phyloP scores from a whole-genome alignment of 2,888 invertebrate species.

The Dryobota labecula region DNA sequence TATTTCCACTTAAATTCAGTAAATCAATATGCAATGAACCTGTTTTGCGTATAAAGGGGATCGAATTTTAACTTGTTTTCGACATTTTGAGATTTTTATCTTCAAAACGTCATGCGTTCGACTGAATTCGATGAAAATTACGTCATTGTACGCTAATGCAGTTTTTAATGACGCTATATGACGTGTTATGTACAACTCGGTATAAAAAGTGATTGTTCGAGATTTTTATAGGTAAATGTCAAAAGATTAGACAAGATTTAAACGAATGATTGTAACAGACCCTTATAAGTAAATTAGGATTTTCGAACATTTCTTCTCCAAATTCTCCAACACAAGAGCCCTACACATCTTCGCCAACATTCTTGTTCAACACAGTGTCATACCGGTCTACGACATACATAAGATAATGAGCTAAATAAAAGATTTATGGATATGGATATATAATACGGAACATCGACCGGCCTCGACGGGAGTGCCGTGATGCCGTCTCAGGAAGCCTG shows the following conservation, averaged over 20 bases:
- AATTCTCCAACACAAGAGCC: neutral
- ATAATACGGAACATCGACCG: conserved; percentile 72
- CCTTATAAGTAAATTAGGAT: no score
- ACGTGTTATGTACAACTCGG: conserved; percentile 8
- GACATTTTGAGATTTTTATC: conserved; percentile 27
- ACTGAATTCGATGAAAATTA: conserved; percentile 30
- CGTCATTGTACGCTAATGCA: conserved; percentile 32
- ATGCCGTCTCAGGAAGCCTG: conserved; percentile 79
- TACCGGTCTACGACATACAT: neutral
- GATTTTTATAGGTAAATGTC: neutral
- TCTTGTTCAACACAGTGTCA: neutral
- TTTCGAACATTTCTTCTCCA: neutral
- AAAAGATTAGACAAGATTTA: neutral
- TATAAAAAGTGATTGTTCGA: neutral
- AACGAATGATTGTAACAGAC: neutral
- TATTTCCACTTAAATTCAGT: conserved; percentile 49
- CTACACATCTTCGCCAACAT: neutral
- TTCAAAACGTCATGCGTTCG: conserved; percentile 30
- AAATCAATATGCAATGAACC: conserved; percentile 54
- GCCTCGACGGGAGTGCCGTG: conserved; percentile 74
- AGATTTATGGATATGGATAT: conserved; percentile 48
- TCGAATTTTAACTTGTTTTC: conserved; percentile 52
- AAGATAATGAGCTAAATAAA: conserved; percentile 47
- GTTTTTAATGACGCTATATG: conserved; percentile 23
- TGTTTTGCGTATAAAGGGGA: conserved; percentile 46